These are phyloP conservation scores for Buceros bicornis DNA, from an alignment of 2,797 vertebrate genomes.

Conservation along the genomic window DNA sequence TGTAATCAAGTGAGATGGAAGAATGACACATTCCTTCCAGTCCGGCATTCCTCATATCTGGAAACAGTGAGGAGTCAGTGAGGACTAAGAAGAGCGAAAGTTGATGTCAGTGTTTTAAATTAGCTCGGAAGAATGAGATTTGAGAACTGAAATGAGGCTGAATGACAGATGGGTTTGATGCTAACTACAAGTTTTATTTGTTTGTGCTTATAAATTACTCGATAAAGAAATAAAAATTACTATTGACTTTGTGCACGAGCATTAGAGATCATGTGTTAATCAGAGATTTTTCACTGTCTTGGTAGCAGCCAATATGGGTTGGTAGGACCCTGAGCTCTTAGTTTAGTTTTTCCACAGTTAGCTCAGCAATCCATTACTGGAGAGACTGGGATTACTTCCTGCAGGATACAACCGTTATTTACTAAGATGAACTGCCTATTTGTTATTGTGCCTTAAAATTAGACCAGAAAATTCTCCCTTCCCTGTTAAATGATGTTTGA, in stretches of 20 bases:
- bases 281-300: not conserved
- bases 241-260: not conserved
- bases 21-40: not conserved
- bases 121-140: not conserved
- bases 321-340: not conserved
- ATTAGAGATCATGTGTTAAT: not conserved
- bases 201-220: not conserved
- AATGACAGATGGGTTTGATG: not conserved
- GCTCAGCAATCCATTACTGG: not conserved
- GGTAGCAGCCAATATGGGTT: not conserved
- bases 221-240: not conserved
- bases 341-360: not conserved
- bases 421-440: not conserved
- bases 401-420: not conserved
- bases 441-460: constrained; percentile 12
- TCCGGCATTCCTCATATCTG: not conserved
- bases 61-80: not conserved
- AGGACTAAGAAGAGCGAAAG: not conserved
- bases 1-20: not conserved
- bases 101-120: not conserved
- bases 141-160: not conserved
- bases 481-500: not conserved
- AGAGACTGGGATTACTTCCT: not conserved
- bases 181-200: not conserved
- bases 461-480: constrained; percentile 28